Evolutionary conservation across 2,113 vertebrate species (phyloP).

Genomic region (Mola mola): DNA sequence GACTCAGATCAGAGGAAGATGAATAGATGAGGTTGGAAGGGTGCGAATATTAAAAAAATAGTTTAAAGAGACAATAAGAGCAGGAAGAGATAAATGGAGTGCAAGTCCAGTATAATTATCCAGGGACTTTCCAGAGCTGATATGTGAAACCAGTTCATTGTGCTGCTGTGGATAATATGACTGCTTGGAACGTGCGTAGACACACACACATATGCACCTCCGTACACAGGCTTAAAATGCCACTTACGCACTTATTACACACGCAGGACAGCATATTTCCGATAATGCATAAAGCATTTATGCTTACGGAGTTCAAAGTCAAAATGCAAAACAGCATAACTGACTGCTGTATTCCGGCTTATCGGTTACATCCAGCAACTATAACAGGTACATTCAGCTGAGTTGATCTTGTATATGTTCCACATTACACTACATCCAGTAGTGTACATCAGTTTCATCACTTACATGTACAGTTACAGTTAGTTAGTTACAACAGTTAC

Average conservation of each 20-base stretch:
- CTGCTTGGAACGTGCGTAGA: conserved; percentile 49
- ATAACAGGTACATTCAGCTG: too few species aligned
- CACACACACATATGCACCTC: conserved; percentile 9
- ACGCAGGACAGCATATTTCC: too few species aligned
- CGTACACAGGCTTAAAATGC: conserved; percentile 17
- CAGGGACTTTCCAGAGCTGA: conserved; percentile 79
- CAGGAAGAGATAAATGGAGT: conserved; percentile 37
- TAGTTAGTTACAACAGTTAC: too few species aligned
- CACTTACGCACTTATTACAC: conserved; percentile 11
- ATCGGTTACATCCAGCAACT: too few species aligned
- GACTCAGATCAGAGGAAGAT: background rate
- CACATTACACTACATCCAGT: too few species aligned
- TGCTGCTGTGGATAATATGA: conserved; percentile 65
- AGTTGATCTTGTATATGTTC: too few species aligned
- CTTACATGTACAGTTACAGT: too few species aligned
- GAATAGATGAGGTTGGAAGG: background rate
- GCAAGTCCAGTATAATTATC: conserved; percentile 79
- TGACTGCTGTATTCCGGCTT: background rate
- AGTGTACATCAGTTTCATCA: too few species aligned
- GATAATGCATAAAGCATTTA: too few species aligned
- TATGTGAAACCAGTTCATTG: conserved; percentile 81
- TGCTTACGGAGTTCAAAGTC: too few species aligned
- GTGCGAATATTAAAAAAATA: background rate
- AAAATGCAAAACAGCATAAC: background rate
- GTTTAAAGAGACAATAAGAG: background rate